Base-by-base conservation (phyloP, 2,113 vertebrate genomes). In the Xiphophorus maculatus region DNA sequence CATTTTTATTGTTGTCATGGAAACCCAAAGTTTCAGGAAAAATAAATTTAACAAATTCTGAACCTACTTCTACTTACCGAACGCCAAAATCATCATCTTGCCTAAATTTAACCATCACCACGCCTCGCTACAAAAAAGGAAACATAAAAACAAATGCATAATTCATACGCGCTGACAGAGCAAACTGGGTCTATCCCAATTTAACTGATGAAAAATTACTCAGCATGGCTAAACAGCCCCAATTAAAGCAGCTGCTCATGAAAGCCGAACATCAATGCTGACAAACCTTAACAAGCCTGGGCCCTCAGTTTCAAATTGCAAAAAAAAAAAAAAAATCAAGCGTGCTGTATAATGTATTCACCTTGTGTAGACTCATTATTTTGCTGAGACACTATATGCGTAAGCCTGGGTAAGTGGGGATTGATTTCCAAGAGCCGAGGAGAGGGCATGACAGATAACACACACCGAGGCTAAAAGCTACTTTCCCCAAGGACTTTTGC, bases 291-390 rank as follows among this genome's bases (percentile, higher is more conserved):
- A 84, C 77, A 11, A 67, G 76, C 64, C 6, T 11, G 9, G 74
- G 82, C 76, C 73, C 79, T 84, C 63, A 29, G 67, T 77, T 82
- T 84, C 64, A 25, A 75, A 75, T 79, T 85, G 79, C 82, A 89
- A 35, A 35, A 33, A 32, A 32, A 8, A 35, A 35, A 35, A 8
- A 35, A 86, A 84, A 80, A 67, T 48, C 67, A 82, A 84, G 71
- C 51, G 35, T 61, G 11, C 22, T 25, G 58, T 33, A 75, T 85
- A 80, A 93, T 83, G 93, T 90, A 91, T 92, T 87, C 81, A 84
- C 89, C 88, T 67, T 77, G 84, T 84, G 87, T 91, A 89, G 82
- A 86, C 90, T 94, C 90, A 91, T 94, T 93, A 92, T 90, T 91
- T 88, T 29, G n/a, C 79, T 40, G 71, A 77, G 79, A 76, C 83